These are phyloP conservation scores for Potamarius usumacintae DNA, from an alignment of 2,113 vertebrate species.

Conservation along the genomic window DNA sequence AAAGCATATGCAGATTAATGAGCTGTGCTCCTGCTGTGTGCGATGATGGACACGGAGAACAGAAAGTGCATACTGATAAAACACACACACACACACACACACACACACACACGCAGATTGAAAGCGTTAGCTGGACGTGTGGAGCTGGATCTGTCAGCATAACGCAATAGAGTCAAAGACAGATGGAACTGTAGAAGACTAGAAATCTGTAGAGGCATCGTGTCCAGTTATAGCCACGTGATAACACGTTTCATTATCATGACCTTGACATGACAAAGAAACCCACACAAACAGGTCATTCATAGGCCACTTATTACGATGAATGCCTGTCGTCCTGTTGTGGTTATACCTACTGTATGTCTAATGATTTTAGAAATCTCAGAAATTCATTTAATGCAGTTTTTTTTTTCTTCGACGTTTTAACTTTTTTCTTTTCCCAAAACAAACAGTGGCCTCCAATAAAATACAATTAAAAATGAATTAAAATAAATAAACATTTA, in stretches of 20 bases:
- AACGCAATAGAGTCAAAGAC: background rate
- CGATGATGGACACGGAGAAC: background rate
- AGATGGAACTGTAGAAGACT: background rate
- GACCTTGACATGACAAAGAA: background rate
- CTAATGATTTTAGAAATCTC: background rate
- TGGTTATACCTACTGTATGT: background rate
- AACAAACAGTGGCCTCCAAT: too few relatives aligned
- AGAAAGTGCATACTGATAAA: background rate
- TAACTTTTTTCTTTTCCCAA: too few relatives aligned
- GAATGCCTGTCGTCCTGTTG: background rate
- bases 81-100: background rate
- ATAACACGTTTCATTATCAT: background rate
- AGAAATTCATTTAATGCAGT: background rate
- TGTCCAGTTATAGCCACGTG: background rate
- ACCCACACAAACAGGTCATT: background rate
- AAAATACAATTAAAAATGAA: too few relatives aligned
- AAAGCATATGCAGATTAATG: conserved; percentile 42
- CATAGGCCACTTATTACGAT: background rate
- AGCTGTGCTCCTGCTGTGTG: conserved; percentile 4
- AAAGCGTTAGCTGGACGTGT: background rate
- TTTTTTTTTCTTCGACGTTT: background rate
- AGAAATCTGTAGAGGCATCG: background rate
- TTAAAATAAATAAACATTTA: too few relatives aligned
- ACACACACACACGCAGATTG: background rate
- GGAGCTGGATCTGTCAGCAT: background rate